Conservation (phyloP, 1,140 invertebrate species). For the Tetragonula clypearis region DNA sequence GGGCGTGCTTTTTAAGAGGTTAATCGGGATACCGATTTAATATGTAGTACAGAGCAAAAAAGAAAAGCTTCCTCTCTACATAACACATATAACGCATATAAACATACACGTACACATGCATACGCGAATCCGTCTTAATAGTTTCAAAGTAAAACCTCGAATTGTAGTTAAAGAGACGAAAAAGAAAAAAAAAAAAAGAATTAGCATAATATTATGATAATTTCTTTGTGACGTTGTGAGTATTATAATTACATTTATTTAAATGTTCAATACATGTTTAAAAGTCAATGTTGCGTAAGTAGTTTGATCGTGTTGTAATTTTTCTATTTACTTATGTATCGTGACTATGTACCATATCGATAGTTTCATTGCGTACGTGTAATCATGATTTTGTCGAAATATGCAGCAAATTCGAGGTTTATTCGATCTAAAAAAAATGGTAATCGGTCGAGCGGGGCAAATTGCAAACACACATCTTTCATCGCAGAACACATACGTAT, state of each 20-base stretch:
- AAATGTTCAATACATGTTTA: slow-evolving; percentile 10
- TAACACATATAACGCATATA: neutral
- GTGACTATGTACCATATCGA: neutral
- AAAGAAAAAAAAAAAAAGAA: neutral
- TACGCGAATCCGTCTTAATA: slow-evolving; percentile 11
- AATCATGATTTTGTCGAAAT: neutral
- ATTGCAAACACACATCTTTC: neutral
- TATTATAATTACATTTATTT: neutral
- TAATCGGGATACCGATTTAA: slow-evolving; percentile 43
- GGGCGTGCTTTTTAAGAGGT: slow-evolving; percentile 46
- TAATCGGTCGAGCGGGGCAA: neutral
- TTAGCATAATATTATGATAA: neutral
- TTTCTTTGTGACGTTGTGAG: neutral
- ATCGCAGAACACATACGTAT: neutral
- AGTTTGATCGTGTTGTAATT: slow-evolving; percentile 12
- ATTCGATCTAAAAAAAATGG: neutral
- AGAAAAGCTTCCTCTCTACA: slow-evolving; percentile 45
- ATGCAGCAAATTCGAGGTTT: slow-evolving; percentile 9
- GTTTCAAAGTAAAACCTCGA: slow-evolving; percentile 15
- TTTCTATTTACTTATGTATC: slow-evolving; percentile 1
- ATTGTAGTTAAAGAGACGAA: neutral
- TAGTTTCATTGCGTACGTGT: slow-evolving; percentile 20
- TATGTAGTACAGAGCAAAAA: slow-evolving; percentile 39
- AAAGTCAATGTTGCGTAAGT: slow-evolving; percentile 17
- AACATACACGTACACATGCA: neutral